phyloP scores from a whole-genome alignment of 1,140 invertebrate species.

The Drosophila navojoa region DNA sequence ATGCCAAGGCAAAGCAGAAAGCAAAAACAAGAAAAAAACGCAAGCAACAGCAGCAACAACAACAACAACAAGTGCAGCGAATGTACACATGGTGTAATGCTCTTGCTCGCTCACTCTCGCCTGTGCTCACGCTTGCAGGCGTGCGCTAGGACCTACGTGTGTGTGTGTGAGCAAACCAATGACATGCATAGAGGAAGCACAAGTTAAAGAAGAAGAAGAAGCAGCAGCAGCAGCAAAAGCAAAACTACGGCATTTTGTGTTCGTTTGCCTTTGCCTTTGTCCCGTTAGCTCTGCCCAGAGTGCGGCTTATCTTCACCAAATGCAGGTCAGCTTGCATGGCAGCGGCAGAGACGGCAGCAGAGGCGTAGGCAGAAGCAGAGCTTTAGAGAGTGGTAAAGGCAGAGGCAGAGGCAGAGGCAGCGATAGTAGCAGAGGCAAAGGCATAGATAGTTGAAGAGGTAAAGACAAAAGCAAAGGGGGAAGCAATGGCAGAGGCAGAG shows the following conservation, averaged over 20 bases:
- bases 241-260: constrained; percentile 18
- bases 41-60: constrained; percentile 10
- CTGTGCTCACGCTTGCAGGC: constrained; percentile 3
- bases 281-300: background rate
- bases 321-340: constrained; percentile 33
- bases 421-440: background rate
- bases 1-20: constrained; percentile 37
- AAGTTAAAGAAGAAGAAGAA: constrained; percentile 22
- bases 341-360: background rate
- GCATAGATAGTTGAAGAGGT: background rate
- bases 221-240: background rate
- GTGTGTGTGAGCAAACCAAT: constrained; percentile 7
- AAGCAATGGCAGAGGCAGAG: too few species aligned
- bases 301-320: constrained; percentile 55
- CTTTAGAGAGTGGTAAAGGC: background rate
- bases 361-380: background rate
- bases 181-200: constrained; percentile 28
- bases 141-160: background rate
- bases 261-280: constrained; percentile 13
- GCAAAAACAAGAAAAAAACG: constrained; percentile 1
- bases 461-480: background rate
- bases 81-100: constrained; percentile 12
- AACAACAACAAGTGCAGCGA: constrained; percentile 16
- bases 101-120: constrained; percentile 1
- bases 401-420: background rate